Evolutionary conservation across 2,113 vertebrate genomes (phyloP), one percentile per base, ranked within the genome.

Genomic region (Hyla sarda): DNA sequence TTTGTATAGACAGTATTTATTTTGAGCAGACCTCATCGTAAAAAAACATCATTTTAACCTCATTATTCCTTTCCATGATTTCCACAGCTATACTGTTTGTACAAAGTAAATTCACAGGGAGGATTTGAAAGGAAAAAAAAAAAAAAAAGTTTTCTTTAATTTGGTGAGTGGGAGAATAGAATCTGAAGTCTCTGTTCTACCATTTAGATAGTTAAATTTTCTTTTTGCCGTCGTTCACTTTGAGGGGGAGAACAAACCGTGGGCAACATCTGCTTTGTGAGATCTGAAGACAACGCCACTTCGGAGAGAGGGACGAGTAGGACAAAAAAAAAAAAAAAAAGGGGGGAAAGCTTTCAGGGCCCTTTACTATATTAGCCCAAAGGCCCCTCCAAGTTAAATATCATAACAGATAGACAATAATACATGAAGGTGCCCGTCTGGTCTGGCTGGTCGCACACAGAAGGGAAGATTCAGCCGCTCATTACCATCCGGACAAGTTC

Each of bases 401-500:
- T n/a, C 2, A 81, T 37, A 85, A 41, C 41, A 60, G 47, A 81
- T 69, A 52, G 21, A 60, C 69, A 74, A 45, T 52, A 76, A 76
- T 50, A 74, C 19, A 76, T 28, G 62, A 58, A 60, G 28, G 25
- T 34, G 56, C 56, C 52, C 56, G 37, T 58, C 28, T 62, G 37
- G 23, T 58, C 30, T 45, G 58, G 54, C 37, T 62, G 54, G 71
- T 74, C 23, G 11, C 13, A 30, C 23, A 23, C 2, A 56, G 78
- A 32, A 16, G 17, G 62, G 41, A 60, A 45, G 10, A 30, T 47
- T 98, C 93, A 97, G 87, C 96, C 96, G 7, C 94, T 97, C 95
- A 97, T 94, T 91, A 98, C 96, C 97, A 97, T 96, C 88, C 96
- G 94, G 90, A 97, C 96, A 1, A 98, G 96, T 90, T 98, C 97